Conservation (phyloP, 2,797 vertebrate genomes). For the Hydrocynus forskahlii region DNA sequence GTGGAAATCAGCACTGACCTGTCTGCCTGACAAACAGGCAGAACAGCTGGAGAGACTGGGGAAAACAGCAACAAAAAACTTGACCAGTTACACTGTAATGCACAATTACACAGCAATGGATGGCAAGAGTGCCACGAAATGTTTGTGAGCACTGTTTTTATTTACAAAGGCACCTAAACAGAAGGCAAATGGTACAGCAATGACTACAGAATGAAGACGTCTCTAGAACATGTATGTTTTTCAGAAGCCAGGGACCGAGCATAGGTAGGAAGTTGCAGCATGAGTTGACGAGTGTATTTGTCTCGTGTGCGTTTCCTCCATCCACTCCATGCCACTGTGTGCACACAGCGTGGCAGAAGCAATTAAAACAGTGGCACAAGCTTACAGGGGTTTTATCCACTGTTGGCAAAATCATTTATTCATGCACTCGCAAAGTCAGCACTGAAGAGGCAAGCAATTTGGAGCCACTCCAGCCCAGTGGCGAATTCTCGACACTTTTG, state of each 20-base stretch:
- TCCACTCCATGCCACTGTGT: constrained; percentile 29
- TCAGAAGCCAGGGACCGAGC: background rate
- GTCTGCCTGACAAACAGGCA: constrained; percentile 27
- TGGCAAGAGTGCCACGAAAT: background rate
- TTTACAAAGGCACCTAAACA: background rate
- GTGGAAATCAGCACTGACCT: constrained; percentile 43
- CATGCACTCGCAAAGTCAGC: constrained; percentile 51
- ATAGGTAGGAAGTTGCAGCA: constrained; percentile 18
- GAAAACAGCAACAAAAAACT: constrained; percentile 9
- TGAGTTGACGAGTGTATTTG: constrained; percentile 40
- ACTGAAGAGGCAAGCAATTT: constrained; percentile 56
- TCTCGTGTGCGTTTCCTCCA: constrained; percentile 31
- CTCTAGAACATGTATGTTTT: constrained; percentile 25
- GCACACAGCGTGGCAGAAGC: constrained; percentile 46
- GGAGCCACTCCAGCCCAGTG: constrained; percentile 48
- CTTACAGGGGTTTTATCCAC: constrained; percentile 51
- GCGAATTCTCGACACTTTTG: constrained; percentile 40
- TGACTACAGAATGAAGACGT: constrained; percentile 10
- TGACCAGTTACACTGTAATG: constrained; percentile 24
- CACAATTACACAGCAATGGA: constrained; percentile 24
- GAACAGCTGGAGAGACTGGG: constrained; percentile 41
- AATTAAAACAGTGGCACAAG: constrained; percentile 57
- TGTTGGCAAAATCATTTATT: constrained; percentile 58
- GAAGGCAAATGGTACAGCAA: background rate
- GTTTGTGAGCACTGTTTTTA: background rate